These are phyloP conservation scores for Margaritifera margaritifera DNA, from an alignment of 2,888 invertebrate genomes.

Conservation along the genomic window DNA sequence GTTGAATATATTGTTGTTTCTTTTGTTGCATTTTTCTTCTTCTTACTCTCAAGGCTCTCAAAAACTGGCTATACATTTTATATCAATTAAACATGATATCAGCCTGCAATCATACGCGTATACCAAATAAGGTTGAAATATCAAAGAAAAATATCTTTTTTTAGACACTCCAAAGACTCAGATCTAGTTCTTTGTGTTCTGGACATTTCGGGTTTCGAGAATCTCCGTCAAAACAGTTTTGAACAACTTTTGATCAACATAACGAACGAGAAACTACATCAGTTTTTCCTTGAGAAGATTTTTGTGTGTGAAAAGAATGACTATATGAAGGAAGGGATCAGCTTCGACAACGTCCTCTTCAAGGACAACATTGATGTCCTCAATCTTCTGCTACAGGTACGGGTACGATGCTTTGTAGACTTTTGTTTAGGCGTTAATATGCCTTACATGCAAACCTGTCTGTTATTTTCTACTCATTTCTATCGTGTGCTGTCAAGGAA, in stretches of 20 bases:
- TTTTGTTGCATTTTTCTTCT: too few relatives aligned
- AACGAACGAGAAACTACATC: slow-evolving; percentile 53
- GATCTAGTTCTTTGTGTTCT: slow-evolving; percentile 33
- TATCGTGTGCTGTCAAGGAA: not conserved
- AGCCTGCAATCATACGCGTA: too few relatives aligned
- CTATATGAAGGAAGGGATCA: slow-evolving; percentile 43
- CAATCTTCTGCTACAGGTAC: slow-evolving; percentile 43
- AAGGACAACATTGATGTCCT: slow-evolving; percentile 40
- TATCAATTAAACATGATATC: too few relatives aligned
- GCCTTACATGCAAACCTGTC: too few relatives aligned
- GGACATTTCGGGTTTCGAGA: slow-evolving; percentile 56
- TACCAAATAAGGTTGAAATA: too few relatives aligned
- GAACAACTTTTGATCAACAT: slow-evolving; percentile 53
- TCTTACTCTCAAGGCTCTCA: too few relatives aligned
- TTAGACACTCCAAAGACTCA: not conserved
- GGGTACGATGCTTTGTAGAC: not conserved
- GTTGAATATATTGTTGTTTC: too few relatives aligned
- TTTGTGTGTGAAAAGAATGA: slow-evolving; percentile 44
- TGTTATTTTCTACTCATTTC: too few relatives aligned
- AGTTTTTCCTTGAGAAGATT: slow-evolving; percentile 51
- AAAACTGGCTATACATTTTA: too few relatives aligned
- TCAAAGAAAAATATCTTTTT: not conserved
- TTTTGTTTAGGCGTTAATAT: not conserved
- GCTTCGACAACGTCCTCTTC: slow-evolving; percentile 29
- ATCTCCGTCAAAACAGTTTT: slow-evolving; percentile 40